A percentile compares a stretch with the other conserved stretches of the same genome.
phyloP scores from a whole-genome alignment of 2,797 vertebrate genomes.

The Sebastes matsubarae region DNA sequence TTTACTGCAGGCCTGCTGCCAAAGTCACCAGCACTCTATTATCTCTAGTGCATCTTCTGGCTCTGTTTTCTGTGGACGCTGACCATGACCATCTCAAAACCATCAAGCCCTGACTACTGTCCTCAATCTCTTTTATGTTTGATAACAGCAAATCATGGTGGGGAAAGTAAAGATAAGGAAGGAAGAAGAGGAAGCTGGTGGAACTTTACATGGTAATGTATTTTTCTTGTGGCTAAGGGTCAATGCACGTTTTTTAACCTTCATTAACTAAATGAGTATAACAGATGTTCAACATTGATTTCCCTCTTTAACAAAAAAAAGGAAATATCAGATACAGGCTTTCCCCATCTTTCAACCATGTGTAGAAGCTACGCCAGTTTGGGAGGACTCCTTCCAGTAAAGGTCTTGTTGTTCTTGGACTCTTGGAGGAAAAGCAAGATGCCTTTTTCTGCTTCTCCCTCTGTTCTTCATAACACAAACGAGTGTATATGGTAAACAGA shows the following conservation, averaged over 20 bases:
- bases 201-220: slow-evolving; percentile 13
- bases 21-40: slow-evolving; percentile 39
- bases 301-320: slow-evolving; percentile 17
- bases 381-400: slow-evolving; percentile 45
- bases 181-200: not conserved
- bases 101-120: slow-evolving; percentile 33
- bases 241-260: not conserved
- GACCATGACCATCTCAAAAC: slow-evolving; percentile 21
- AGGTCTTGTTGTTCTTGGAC: slow-evolving; percentile 67
- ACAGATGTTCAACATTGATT: slow-evolving; percentile 42
- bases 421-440: slow-evolving; percentile 28
- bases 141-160: slow-evolving; percentile 22
- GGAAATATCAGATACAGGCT: slow-evolving; percentile 31
- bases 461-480: slow-evolving; percentile 35
- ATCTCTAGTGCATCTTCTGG: slow-evolving; percentile 46
- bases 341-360: slow-evolving; percentile 66
- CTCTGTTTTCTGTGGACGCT: slow-evolving; percentile 37
- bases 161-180: not conserved
- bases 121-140: slow-evolving; percentile 36
- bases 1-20: slow-evolving; percentile 51
- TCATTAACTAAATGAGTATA: slow-evolving; percentile 23
- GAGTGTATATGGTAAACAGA: slow-evolving; percentile 46
- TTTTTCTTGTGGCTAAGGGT: slow-evolving; percentile 3
- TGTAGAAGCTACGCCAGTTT: slow-evolving; percentile 39
- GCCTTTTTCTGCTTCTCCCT: not conserved